These are phyloP conservation scores for Tiliacea citrago DNA, from an alignment of 2,888 invertebrate genomes.

Conservation along the genomic window DNA sequence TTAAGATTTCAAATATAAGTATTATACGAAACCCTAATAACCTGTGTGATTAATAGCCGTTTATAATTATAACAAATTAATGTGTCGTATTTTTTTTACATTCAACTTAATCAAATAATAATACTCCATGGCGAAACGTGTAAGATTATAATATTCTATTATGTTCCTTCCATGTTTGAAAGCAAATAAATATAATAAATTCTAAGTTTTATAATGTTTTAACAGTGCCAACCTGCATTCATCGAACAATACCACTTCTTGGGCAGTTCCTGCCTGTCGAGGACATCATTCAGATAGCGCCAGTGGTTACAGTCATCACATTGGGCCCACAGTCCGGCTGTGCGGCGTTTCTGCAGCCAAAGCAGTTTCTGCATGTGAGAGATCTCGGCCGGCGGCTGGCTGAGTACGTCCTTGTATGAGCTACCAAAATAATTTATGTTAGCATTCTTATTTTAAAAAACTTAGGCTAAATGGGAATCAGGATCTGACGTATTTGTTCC, in stretches of 20 bases:
- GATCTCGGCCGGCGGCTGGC: constrained; percentile 76
- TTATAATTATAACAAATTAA: neutral
- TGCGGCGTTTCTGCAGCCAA: constrained; percentile 88
- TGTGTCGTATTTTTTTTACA: neutral
- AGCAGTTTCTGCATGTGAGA: constrained; percentile 80
- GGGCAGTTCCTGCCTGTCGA: constrained; percentile 91
- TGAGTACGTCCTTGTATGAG: constrained; percentile 76
- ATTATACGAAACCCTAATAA: neutral
- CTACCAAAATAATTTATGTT: constrained; percentile 51
- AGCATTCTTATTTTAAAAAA: neutral
- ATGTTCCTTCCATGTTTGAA: neutral
- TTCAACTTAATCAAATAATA: neutral
- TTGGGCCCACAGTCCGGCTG: constrained; percentile 90
- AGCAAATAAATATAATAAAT: neutral
- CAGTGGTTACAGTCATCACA: constrained; percentile 91
- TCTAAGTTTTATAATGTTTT: neutral
- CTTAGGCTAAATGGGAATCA: neutral
- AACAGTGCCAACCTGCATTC: constrained; percentile 87
- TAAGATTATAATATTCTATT: neutral
- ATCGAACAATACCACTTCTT: constrained; percentile 91
- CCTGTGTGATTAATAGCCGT: neutral
- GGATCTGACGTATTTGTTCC: neutral
- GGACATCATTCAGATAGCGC: constrained; percentile 89
- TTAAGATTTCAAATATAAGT: neutral
- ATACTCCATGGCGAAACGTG: neutral